A percentile compares a stretch with the other conserved stretches of the same genome.
Conservation (phyloP, 2,888 invertebrate species). For the Melanostoma scalare region DNA sequence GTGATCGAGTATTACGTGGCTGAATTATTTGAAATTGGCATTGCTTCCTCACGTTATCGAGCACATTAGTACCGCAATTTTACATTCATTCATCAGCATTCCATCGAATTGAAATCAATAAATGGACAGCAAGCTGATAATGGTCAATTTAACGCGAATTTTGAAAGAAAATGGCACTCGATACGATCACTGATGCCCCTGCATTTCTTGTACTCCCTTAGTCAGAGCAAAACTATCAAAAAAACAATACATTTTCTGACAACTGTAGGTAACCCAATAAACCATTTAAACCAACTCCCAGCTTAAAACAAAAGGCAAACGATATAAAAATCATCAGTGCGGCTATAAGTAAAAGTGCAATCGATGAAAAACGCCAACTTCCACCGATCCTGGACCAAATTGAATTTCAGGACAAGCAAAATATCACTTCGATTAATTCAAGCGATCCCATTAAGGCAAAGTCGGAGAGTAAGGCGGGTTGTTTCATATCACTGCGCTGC, state of each 20-base stretch:
- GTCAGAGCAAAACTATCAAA: too few species aligned
- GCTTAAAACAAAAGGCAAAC: slow-evolving; percentile 56
- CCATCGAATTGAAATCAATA: too few species aligned
- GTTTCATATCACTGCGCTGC: slow-evolving; percentile 43
- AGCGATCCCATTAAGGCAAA: slow-evolving; percentile 76
- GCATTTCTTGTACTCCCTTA: too few species aligned
- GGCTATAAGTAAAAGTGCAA: slow-evolving; percentile 24
- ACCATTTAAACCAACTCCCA: slow-evolving; percentile 13
- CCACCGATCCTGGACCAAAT: slow-evolving; percentile 76
- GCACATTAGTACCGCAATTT: too few species aligned
- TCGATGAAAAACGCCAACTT: slow-evolving; percentile 53
- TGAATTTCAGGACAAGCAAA: slow-evolving; percentile 82
- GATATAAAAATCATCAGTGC: slow-evolving; percentile 32
- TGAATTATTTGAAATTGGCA: too few species aligned
- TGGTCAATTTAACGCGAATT: too few species aligned
- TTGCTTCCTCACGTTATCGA: too few species aligned
- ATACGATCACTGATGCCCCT: too few species aligned
- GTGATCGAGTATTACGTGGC: too few species aligned
- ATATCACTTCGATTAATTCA: slow-evolving; percentile 82
- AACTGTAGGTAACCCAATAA: slow-evolving; percentile 7
- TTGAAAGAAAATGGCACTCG: too few species aligned
- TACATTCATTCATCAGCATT: too few species aligned
- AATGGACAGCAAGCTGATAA: too few species aligned
- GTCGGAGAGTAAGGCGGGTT: slow-evolving; percentile 31
- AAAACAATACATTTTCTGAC: neutral